Evolutionary conservation across 2,113 vertebrate species (phyloP), one percentile per base, ranked within the genome.

Genomic region (Coptodon rendalli): DNA sequence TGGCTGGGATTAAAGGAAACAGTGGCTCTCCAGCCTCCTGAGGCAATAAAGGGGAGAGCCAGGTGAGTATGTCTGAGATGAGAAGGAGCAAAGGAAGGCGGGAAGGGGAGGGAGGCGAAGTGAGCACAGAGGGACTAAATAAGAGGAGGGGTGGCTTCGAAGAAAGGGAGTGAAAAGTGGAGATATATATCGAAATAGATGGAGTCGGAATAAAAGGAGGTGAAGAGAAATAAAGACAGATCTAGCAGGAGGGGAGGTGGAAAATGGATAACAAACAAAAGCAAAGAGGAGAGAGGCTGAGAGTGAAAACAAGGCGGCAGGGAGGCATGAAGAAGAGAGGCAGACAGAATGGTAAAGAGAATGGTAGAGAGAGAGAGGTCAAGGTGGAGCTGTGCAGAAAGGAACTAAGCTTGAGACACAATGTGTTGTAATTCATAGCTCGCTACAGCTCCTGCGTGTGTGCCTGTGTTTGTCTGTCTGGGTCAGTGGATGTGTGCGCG

Each of bases 371-470:
- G 86, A 82, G 86, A 96, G 92, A 91, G 94, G 93, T 95, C 93
- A 95, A 95, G 95, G 95, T 95, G 94, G 93, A 94, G 93, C 92
- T 78, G 89, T 92, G 91, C 95, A 95, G 94, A 94, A 93, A 95
- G 94, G 92, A 95, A 91, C 93, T 89, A 90, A 93, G 94, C 94
- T 91, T 84, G 91, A 95, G 93, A 95, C 94, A 95, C 95, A 94
- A 87, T 96, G 97, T 96, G 97, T 99, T 98, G 97, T 98, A 98
- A 98, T 99, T 99, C 98, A 98, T 97, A 97, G 97, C 96, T 97
- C 96, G 98, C 97, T 97, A 96, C 98, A 97, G 97, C 97, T 97
- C 82, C 91, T 91, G 89, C 82, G 93, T 91, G 92, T 81, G 89
- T 89, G 94, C 85, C 82, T 86, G 89, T 88, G 92, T 93, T 93